Base-by-base conservation (phyloP, 2,113 vertebrate genomes). In the Mugil cephalus region DNA sequence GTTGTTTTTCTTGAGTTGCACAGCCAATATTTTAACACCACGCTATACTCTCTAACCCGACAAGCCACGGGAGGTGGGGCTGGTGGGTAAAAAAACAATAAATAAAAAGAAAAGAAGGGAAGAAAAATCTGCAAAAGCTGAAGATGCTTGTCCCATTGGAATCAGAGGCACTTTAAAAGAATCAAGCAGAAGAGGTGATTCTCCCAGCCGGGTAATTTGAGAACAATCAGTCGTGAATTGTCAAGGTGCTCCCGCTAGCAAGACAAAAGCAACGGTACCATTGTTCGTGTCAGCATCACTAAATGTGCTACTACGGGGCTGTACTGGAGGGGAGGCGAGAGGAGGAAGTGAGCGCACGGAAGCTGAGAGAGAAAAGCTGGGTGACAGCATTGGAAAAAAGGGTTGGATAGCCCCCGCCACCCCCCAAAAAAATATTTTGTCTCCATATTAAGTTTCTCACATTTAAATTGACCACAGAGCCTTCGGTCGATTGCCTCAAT, bases 141-240 rank as follows among this genome's bases (percentile, higher is more conserved):
- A 69, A 87, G 75, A 77, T 72, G 76, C 74, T 78, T 74, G 64
- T 87, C 84, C 78, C 88, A n/a, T 69, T 34, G 67, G 89, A 83
- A 90, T 83, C 84, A 55, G 60, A 88, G 79, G 80, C 89, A 91
- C 89, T 90, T 91, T 85, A 79, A 78, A n/a, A 87, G 74, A 71
- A 75, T 88, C 90, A 76, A 86, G 69, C 82, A 79, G 81, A 91
- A 74, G 73, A 80, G 74, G 83, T 76, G 87, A 91, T 85, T 86
- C 88, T 90, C 80, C 84, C 84, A 85, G 88, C 80, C 58, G 85
- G 68, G 73, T 83, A 89, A 89, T 94, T 92, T 90, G 68, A 84
- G 86, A 91, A 91, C 90, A 93, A 94, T 93, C 90, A 90, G 77
- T 66, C n/a, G 66, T 18, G 74, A 88, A 91, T 84, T 89, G 89